Base-by-base conservation (phyloP, 1,140 invertebrate genomes). In the Drosophila parabipectinata region DNA sequence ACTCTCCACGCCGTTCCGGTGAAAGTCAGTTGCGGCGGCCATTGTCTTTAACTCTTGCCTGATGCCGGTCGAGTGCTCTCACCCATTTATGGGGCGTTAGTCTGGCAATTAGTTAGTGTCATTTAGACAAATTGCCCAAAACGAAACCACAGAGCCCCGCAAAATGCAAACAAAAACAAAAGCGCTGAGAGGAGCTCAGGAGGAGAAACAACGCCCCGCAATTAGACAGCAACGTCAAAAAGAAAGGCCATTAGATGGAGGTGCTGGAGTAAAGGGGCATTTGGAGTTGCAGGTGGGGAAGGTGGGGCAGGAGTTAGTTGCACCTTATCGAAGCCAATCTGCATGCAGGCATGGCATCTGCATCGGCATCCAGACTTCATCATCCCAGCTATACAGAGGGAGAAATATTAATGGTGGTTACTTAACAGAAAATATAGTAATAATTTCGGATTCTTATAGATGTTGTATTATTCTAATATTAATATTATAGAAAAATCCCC, bases 61-160 rank as follows among this genome's bases (percentile, higher is more conserved):
- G 45, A 30, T 37, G 41, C 14, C 41, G 41, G 14, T 18, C 47
- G 56, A 45, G 21, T 64, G 58, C 52, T 66, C 57, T 57, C 63
- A 48, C 54, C 72, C 72, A 82, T 87, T 85, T 81, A 74, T 87
- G 81, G 81, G 83, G 81, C 82, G 81, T 85, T 87, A 87, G 78
- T 87, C 78, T 77, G 64, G 62, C 81, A 85, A 85, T 85, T 85
- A 85, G 81, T 85, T 85, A 87, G 81, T 85, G 82, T 81, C 82
- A 85, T 81, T 85, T 87, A 87, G 81, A 82, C 78, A 87, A 87
- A 85, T 85, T 85, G 82, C 74, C 71, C 76, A 79, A 73, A 82
- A 75, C 56, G 57, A 55, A 72, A 79, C 54, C 45, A 7, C 10
- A 26, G 39, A 37, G 34, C 51, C 41, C 32, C 39, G 37, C 47